Base-by-base conservation (phyloP, 2,888 invertebrate genomes). In the Papilio demoleus region DNA sequence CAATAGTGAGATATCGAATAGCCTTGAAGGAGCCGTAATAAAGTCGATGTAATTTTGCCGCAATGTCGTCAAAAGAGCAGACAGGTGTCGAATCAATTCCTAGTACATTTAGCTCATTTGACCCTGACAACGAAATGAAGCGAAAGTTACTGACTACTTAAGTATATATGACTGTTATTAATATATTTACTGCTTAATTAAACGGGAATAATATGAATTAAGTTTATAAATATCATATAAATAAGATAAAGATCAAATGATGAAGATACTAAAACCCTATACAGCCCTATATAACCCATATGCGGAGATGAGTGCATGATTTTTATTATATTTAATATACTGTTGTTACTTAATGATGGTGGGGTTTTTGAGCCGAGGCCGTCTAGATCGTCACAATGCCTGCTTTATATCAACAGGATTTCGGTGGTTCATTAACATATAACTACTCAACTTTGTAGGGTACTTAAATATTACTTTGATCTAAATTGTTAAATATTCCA, bases 111-210 rank as follows among this genome's bases (percentile, higher is more conserved):
- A 31, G 77, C 73, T 78, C 77, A 70, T 72, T 76, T 82, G 84
- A 82, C 87, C 87, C 82, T 87, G 88, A 82, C 87, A 82, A 86
- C 86, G 88, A 87, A 88, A 88, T 81, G 86, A 83, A 85, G 90
- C 88, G 90, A 90, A 90, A 90, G 90, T 89, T 73, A 82, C 79
- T 84, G 85, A 86, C 85, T 74, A 63, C 50, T 67, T 61, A 72
- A 70, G 66, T 70, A 75, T 83, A 79, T 78, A 79, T 76, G 76
- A 79, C 77, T 79, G 73, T 75, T 77, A 76, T 76, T 72, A 75
- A 76, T 58, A 67, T 53, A 67, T 73, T 72, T 69, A 73, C 59
- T 67, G 74, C n/a, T n/a, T 53, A 53, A 53, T 53, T 27, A 53
- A 27, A n/a, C n/a, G 6, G 17, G 31, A 31, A 27, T n/a, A 50